Base-by-base conservation (phyloP, 2,113 vertebrate genomes). In the Pholis gunnellus region DNA sequence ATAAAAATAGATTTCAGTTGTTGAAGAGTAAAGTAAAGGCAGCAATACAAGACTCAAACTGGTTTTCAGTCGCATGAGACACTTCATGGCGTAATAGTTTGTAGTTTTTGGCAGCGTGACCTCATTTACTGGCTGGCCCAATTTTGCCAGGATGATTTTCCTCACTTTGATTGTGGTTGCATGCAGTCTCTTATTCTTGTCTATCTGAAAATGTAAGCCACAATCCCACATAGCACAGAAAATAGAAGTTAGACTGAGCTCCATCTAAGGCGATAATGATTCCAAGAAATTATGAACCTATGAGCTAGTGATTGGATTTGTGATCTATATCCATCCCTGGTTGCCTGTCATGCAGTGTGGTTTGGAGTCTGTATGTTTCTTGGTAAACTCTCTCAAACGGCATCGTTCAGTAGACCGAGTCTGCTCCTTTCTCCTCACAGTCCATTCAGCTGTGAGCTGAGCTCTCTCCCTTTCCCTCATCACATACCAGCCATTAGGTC, bases 401-500 rank as follows among this genome's bases (percentile, higher is more conserved):
- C 42, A 68, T 75, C 56, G 17, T 54, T 88, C 64, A 72, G 64
- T 60, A 76, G 72, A 84, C 72, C 27, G 52, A 83, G 75, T 64
- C 74, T 60, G 22, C 63, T 63, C 42, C 54, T 42, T 75, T 79
- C 56, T 64, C 56, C 66, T 66, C 34, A n/a, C 40, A 71, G 76
- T 80, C 60, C 65, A 82, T 82, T 88, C 72, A 73, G 74, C 81
- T 81, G 72, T 73, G 69, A 69, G 61, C 84, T 78, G 64, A 82
- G 80, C 72, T 75, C 29, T 42, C 75, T 84, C 69, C 64, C 73
- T 79, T 78, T 83, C 38, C 77, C 79, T 64, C 75, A 57, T 82
- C 81, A 73, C 83, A 81, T 75, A 63, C 38, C 66, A 90, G 78
- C 87, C 91, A 88, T 88, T 86, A 91, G 85, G 88, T 79, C 90